Evolutionary conservation across 92 coral and sea anemone genomes (phyloP), one percentile per base, ranked within the genome.

Genomic region (Phenganax marumi): DNA sequence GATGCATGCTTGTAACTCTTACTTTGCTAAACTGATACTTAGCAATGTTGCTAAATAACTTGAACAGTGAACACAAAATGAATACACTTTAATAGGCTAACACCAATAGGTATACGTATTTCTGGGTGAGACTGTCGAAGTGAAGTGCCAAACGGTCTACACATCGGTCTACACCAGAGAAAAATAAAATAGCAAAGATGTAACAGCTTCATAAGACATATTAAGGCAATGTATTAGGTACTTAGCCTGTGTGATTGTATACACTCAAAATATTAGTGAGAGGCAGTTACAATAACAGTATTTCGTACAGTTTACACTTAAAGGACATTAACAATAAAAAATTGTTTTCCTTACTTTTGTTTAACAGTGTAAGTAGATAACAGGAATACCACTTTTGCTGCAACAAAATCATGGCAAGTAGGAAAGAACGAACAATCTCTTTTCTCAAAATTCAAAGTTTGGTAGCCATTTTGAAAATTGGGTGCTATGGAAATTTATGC

Each of bases 321-420:
- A 66, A 66, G 49, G 72, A 66, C 72, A 66, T 17, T 25, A 48
- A 48, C 72, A 66, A 25, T 49, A 22, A 66, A 66, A 23, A 25
- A 0, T 23, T 66, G 23, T 66, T 17, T 66, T 8, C 8, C 39
- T 25, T 66, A 66, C 25, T 0, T 24, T 66, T 12, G 1, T 24
- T 8, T 5, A 25, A 8, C 8, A 4, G 72, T 8, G 33, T 64
- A 4, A 26, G 22, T 64, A 22, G 48, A 23, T 21, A 5, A 3
- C 14, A 64, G 70, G n/a, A 25, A 14, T 66, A 17, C n/a, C 14
- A 21, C 9, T 66, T 25, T 66, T 66, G n/a, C n/a, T 18, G 1
- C 21, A 18, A 66, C 6, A 25, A 33, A 66, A 25, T 10, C 50
- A 33, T 10, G 13, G n/a, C 25, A 33, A 33, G 43, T 25, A 68